Evolutionary conservation across 2,797 vertebrate species (phyloP), one percentile per base, ranked within the genome.

Genomic region (Notamacropus eugenii): DNA sequence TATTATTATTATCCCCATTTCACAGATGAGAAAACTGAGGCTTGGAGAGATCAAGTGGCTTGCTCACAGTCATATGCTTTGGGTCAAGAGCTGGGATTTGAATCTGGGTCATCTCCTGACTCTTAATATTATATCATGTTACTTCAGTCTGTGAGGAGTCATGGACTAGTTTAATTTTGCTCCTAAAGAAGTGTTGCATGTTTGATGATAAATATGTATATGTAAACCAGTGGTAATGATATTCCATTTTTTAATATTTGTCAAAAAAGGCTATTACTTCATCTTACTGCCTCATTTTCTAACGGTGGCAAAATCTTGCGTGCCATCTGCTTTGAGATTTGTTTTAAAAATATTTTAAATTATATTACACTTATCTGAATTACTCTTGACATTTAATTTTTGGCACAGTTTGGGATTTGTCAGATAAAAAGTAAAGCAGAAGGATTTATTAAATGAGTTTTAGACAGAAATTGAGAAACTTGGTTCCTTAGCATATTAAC

Each of bases 371-470:
- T 74, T 92, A n/a, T 52, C 90, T 90, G 74, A 92, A 82, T 92
- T 91, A 31, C 29, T 92, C 92, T 96, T 92, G n/a, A 94, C 95
- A 87, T 92, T 92, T 92, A 90, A 52, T 27, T 91, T 92, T 57
- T 67, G 94, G 94, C 46, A 82, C 14, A 31, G 3, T 50, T 91
- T 93, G 62, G 24, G 24, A 29, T 91, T 91, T 91, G 28, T 91
- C 55, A 67, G 91, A 40, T n/a, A 40, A 91, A 93, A 91, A 54
- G n/a, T 27, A 1, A 13, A 46, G 50, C 31, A 31, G 4, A 52
- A 87, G 74, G 40, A 87, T 87, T 87, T 87, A 54, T 90, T 94
- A 62, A 91, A 31, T 14, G 34, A 54, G 52, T 90, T 40, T 19
- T 28, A 91, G 58, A 55, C 34, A n/a, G 55, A 54, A 28, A 34